Base-by-base conservation (phyloP, 1,140 invertebrate genomes). In the Neodiprion virginianus region DNA sequence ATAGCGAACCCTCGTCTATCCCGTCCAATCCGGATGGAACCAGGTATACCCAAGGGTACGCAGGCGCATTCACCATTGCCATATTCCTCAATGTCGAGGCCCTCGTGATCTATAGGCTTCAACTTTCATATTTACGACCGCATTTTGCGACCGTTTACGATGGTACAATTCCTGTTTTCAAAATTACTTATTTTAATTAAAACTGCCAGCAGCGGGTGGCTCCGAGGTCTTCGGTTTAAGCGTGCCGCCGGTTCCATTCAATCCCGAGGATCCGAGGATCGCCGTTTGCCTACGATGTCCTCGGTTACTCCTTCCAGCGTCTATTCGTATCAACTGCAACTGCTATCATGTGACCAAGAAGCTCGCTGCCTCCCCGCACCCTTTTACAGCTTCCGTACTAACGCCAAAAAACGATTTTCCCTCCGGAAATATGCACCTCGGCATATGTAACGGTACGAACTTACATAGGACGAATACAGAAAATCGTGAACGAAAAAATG, bases 121-220 rank as follows among this genome's bases (percentile, higher is more conserved):
- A 82, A 83, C 79, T 83, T 84, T 82, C 79, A 80, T 83, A 82
- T 84, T 84, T 83, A 83, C 77, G 79, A 79, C 70, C 76, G 67
- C 70, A 78, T 82, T 80, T 79, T 76, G 71, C 53, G 11, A 61
- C 74, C 68, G 73, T 84, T 84, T 82, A 83, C 78, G 79, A 81
- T 47, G 67, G 12, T 67, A 80, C 75, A 83, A 83, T 84, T 79
- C 77, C 73, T 83, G 80, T 84, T 83, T 83, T 77, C 76, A 69
- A 83, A 76, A 83, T 83, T 82, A 82, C 79, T 84, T 82, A 84
- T 80, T 81, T 81, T 80, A 78, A 83, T 83, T 81, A 82, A 83
- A 82, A 79, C 81, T 78, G 70, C n/a, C 53, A 61, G 53, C 53
- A 61, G 53, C 53, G 53, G 53, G 53, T 61, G 53, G 53, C 53